Evolutionary conservation across 1,140 invertebrate species (phyloP), one percentile per base, ranked within the genome.

Genomic region (Anastrepha obliqua): DNA sequence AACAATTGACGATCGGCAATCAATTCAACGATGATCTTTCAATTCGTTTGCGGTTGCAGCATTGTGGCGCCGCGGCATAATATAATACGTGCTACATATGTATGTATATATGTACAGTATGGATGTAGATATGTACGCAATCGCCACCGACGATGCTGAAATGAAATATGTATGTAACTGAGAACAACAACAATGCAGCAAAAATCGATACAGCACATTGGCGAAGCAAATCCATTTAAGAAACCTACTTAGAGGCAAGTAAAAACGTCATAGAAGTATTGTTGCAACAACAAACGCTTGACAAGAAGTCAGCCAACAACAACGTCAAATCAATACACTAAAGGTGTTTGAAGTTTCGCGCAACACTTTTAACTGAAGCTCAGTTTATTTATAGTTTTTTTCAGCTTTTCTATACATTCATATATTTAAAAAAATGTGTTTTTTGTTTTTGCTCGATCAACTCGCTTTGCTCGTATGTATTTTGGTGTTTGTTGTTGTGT

Each of bases 301-400:
- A 81, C 74, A 81, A 55, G 2, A 9, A n/a, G 51, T 20, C 13
- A n/a, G 44, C n/a, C 7, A 51, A 78, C 17, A 78, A 17, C 2
- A 20, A 51, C 29, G 11, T 1, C 67, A 29, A 55, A 81, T 81
- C 74, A 58, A 55, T 20, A 47, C 17, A n/a, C 7, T 2, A 13
- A 81, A 81, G 47, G 74, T 81, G 74, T 81, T 81, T 81, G 74
- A 81, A 81, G 74, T 81, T 55, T 81, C 47, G 74, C 74, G 74
- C 47, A 78, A 55, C 74, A 78, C 74, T 78, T 78, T 55, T 29
- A 81, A 20, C 47, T 81, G 29, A 81, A 55, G 8, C 47, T 55
- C 3, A 47, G 8, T 20, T 81, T 17, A 47, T 15, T 58, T 51
- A 17, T 6, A 29, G 7, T 39, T 67, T 67, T 39, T 81, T 81